These are phyloP conservation scores for Rhynchophorus ferrugineus DNA, from an alignment of 1,140 invertebrate genomes.

Conservation along the genomic window DNA sequence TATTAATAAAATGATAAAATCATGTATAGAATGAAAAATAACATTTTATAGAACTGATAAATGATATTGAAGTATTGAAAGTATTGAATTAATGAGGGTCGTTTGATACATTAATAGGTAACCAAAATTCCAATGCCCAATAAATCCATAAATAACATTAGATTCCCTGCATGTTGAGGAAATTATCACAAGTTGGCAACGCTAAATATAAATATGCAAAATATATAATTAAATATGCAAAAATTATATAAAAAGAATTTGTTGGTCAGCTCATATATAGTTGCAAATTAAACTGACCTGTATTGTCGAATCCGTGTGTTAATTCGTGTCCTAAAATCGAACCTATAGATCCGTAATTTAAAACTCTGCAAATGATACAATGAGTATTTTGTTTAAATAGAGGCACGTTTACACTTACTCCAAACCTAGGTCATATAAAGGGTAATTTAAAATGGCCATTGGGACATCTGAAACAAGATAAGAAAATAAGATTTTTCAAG, in stretches of 20 bases:
- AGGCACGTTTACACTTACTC: slow-evolving; percentile 39
- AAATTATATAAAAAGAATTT: not conserved
- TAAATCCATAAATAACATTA: too few relatives aligned
- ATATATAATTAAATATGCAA: not conserved
- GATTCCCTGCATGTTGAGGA: too few relatives aligned
- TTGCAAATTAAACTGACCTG: slow-evolving; percentile 44
- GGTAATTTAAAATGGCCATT: slow-evolving; percentile 64
- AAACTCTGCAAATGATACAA: slow-evolving; percentile 46
- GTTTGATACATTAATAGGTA: too few relatives aligned
- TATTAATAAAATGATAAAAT: too few relatives aligned
- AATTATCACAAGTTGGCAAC: too few relatives aligned
- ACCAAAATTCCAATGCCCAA: too few relatives aligned
- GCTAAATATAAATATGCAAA: not conserved
- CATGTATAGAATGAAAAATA: too few relatives aligned
- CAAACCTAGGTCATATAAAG: slow-evolving; percentile 59
- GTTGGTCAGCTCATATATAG: not conserved
- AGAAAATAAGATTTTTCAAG: not conserved
- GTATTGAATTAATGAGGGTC: too few relatives aligned
- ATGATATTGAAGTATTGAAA: too few relatives aligned
- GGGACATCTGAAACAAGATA: slow-evolving; percentile 56
- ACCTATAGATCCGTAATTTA: slow-evolving; percentile 80
- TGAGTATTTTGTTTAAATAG: slow-evolving; percentile 3
- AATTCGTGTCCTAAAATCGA: slow-evolving; percentile 76
- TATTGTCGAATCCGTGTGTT: slow-evolving; percentile 78
- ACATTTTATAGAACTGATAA: too few relatives aligned